Evolutionary conservation across 2,797 vertebrate species (phyloP).

Genomic region (Gymnocypris eckloni): DNA sequence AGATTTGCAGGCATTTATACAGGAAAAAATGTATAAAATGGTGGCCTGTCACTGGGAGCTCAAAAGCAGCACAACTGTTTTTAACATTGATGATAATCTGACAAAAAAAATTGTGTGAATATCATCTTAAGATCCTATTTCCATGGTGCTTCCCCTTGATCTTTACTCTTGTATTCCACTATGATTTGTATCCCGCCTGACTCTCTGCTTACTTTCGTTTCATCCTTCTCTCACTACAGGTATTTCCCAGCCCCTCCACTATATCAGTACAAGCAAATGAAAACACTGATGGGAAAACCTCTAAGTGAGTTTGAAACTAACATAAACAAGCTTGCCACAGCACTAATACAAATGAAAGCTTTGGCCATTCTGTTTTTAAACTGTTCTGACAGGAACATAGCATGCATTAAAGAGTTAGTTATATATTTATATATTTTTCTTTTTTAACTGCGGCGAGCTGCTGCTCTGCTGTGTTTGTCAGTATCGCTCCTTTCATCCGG

Average conservation of each 20-base stretch:
- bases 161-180: conserved; percentile 39
- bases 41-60: conserved; percentile 21
- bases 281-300: conserved; percentile 55
- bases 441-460: conserved; percentile 1
- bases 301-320: conserved; percentile 43
- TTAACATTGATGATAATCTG: no score
- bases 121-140: conserved; percentile 45
- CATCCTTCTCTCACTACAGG: conserved; percentile 28
- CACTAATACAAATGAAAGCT: conserved; percentile 48
- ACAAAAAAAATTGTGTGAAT: background rate
- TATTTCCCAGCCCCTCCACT: conserved; percentile 21
- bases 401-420: conserved; percentile 55
- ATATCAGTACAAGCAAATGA: conserved; percentile 29
- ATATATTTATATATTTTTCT: conserved; percentile 21
- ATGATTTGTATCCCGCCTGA: conserved; percentile 46
- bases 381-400: conserved; percentile 56
- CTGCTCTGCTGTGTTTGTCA: conserved; percentile 46
- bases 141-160: conserved; percentile 41
- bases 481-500: conserved; percentile 32
- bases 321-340: conserved; percentile 45
- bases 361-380: conserved; percentile 51
- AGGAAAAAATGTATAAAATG: background rate
- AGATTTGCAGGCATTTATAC: conserved; percentile 3
- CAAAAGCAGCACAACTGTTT: no score
- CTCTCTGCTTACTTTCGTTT: conserved; percentile 42